Evolutionary conservation across 2,113 vertebrate genomes (phyloP).

Genomic region (Barnardius zonarius): DNA sequence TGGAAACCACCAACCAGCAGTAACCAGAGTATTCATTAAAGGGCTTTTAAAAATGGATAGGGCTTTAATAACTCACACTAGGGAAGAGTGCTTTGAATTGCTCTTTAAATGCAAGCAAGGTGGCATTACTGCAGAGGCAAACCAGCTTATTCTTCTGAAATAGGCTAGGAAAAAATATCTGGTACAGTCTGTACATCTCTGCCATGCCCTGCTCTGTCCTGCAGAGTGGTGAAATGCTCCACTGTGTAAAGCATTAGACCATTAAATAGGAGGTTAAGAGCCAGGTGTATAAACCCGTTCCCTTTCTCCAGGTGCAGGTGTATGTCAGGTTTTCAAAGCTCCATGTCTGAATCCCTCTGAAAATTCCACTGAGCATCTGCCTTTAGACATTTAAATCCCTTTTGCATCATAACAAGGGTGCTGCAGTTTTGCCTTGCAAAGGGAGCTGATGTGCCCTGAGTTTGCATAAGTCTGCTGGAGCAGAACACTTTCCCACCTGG

Average conservation of each 20-base stretch:
- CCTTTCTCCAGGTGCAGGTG: neutral
- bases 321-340: neutral
- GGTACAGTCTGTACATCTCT: neutral
- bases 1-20: neutral
- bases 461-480: conserved; percentile 6
- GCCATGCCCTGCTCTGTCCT: neutral
- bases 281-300: neutral
- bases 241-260: neutral
- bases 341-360: neutral
- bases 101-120: conserved; percentile 8
- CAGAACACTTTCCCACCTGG: neutral
- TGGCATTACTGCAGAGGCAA: neutral
- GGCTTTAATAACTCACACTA: neutral
- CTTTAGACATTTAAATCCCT: neutral
- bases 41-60: conserved; percentile 17
- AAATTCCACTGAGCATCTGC: neutral
- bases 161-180: neutral
- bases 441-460: neutral
- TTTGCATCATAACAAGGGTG: neutral
- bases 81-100: neutral
- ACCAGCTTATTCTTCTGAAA: neutral
- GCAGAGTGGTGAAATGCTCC: neutral
- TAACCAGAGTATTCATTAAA: neutral
- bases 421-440: conserved; percentile 49
- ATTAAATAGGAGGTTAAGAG: neutral